Evolutionary conservation across 2,797 vertebrate species (phyloP).

Genomic region (Pseudochaenichthys georgianus): DNA sequence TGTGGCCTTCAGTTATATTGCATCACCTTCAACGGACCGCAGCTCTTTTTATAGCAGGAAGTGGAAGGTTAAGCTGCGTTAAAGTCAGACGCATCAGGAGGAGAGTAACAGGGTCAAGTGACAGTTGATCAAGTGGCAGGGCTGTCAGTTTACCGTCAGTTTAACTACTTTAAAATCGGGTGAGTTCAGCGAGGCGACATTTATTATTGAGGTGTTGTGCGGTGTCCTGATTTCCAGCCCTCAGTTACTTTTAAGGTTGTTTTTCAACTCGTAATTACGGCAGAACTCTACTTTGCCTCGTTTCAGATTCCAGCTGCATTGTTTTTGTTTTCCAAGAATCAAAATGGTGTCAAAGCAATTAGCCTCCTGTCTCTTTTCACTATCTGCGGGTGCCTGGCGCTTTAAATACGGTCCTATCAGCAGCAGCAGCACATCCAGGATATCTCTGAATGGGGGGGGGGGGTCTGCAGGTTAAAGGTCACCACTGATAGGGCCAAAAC

Average conservation of each 20-base stretch:
- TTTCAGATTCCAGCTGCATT: conserved; percentile 55
- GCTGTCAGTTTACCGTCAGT: neutral
- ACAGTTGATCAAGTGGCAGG: neutral
- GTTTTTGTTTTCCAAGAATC: conserved; percentile 50
- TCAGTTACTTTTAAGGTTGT: neutral
- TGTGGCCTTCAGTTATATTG: conserved; percentile 16
- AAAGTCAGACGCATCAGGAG: conserved; percentile 5
- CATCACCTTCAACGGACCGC: conserved; percentile 11
- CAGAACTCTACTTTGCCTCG: conserved; percentile 19
- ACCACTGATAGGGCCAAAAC: neutral
- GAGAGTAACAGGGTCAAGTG: conserved; percentile 25
- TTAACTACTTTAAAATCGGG: too few relatives aligned
- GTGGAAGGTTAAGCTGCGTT: conserved; percentile 15
- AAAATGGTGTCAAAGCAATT: conserved; percentile 64
- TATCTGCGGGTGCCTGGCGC: conserved; percentile 20
- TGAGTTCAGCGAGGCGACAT: neutral
- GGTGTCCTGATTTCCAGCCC: neutral
- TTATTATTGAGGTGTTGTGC: neutral
- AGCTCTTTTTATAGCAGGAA: conserved; percentile 18
- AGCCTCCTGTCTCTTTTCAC: conserved; percentile 51
- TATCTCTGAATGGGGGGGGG: neutral
- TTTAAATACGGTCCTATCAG: conserved; percentile 27
- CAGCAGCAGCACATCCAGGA: conserved; percentile 2
- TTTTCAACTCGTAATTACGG: neutral
- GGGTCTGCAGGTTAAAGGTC: conserved; percentile 1